Percentiles rank a stretch among this genome's conserved stretches.
Evolutionary conservation across 2,113 vertebrate species (phyloP).

Genomic region (Athene cunicularia): DNA sequence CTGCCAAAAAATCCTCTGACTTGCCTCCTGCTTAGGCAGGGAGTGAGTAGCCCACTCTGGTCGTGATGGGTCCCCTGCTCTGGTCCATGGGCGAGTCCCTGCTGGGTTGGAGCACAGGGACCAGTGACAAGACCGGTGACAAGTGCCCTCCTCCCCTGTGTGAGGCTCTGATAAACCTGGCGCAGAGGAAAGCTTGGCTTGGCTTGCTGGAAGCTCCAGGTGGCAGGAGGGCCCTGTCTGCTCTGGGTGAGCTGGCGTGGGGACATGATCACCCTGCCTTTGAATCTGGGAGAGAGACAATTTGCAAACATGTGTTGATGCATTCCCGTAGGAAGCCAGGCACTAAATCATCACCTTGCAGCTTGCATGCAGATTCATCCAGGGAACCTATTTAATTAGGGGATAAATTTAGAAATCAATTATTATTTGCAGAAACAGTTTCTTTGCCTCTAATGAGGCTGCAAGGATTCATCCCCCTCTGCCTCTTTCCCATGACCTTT

Average conservation of each 20-base stretch:
- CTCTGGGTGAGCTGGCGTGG: background rate
- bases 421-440: conserved; percentile 69
- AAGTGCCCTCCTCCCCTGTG: accelerated
- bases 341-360: conserved; percentile 68
- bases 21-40: background rate
- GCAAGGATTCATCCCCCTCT: conserved; percentile 28
- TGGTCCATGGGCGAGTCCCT: background rate
- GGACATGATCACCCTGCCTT: background rate
- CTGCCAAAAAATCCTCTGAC: background rate
- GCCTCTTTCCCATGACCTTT: conserved; percentile 31
- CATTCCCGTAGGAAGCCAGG: background rate
- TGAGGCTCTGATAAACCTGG: background rate
- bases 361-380: conserved; percentile 55
- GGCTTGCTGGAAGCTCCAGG: background rate
- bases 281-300: background rate
- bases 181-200: background rate
- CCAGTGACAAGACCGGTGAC: accelerated
- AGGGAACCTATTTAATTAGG: conserved; percentile 72
- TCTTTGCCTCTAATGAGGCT: conserved; percentile 64
- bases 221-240: background rate
- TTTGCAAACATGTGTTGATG: conserved; percentile 56
- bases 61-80: background rate
- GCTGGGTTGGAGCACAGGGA: background rate
- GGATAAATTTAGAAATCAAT: conserved; percentile 77
- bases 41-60: background rate